phyloP scores from a whole-genome alignment of 2,888 invertebrate species.

The Aspidiotus rigidus region DNA sequence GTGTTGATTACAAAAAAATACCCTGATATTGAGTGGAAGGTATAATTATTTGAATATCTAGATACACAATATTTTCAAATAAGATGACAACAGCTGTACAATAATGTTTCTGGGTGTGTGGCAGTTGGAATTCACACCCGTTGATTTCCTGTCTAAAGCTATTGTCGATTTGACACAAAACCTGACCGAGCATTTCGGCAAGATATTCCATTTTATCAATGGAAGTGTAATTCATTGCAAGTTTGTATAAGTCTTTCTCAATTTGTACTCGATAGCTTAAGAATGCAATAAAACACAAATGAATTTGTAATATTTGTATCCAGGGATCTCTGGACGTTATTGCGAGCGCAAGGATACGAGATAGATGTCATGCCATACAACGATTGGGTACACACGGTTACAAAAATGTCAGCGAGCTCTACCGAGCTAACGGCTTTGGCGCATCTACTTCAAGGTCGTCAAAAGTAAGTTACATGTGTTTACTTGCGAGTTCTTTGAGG shows the following conservation, averaged over 20 bases:
- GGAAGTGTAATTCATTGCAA: slow-evolving; percentile 36
- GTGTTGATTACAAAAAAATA: slow-evolving; percentile 25
- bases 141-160: slow-evolving; percentile 38
- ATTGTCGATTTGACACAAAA: slow-evolving; percentile 36
- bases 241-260: slow-evolving; percentile 26
- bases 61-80: neutral
- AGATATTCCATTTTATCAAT: slow-evolving; percentile 39
- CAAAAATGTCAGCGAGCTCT: slow-evolving; percentile 17
- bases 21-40: slow-evolving; percentile 36
- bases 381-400: slow-evolving; percentile 37
- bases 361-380: slow-evolving; percentile 36
- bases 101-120: slow-evolving; percentile 8
- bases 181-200: slow-evolving; percentile 37
- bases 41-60: slow-evolving; percentile 20
- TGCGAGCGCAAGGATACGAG: slow-evolving; percentile 37
- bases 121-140: slow-evolving; percentile 40
- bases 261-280: no score
- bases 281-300: no score
- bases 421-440: slow-evolving; percentile 13
- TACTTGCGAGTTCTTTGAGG: neutral
- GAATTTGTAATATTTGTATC: slow-evolving; percentile 1
- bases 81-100: neutral
- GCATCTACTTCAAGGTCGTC: slow-evolving; percentile 30
- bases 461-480: slow-evolving; percentile 7
- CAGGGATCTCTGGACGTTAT: slow-evolving; percentile 38